Conservation (phyloP, 2,113 vertebrate species). For the Phalacrocorax aristotelis region DNA sequence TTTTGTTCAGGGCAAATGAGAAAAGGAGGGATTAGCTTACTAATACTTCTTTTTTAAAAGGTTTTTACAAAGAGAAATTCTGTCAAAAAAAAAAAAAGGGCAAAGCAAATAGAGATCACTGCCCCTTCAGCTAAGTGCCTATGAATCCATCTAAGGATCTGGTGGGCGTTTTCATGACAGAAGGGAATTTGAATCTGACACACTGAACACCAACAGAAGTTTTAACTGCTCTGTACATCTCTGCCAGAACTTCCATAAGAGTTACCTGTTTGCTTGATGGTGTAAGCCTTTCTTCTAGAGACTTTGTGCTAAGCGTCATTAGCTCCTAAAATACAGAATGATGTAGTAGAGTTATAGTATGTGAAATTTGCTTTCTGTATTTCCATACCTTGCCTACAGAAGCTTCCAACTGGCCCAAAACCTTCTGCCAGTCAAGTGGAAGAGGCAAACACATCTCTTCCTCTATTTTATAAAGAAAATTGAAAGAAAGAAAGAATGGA, state of each 20-base stretch:
- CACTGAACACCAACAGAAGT: not conserved
- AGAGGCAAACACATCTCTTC: not conserved
- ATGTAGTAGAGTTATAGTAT: not conserved
- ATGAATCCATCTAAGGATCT: not conserved
- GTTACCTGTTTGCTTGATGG: conserved; percentile 87
- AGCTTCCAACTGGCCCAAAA: not conserved
- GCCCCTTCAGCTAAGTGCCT: not conserved
- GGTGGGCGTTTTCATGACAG: not conserved
- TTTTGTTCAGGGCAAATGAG: not conserved
- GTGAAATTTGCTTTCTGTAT: not conserved
- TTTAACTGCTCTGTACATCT: not conserved
- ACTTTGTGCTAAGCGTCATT: conserved; percentile 84
- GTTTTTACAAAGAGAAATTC: not conserved
- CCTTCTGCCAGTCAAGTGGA: not conserved
- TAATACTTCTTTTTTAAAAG: not conserved
- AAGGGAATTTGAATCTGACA: not conserved
- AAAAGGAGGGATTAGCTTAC: not conserved
- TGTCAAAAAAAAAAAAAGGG: not conserved
- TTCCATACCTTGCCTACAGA: not conserved
- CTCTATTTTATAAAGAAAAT: not conserved
- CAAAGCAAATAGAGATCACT: not conserved
- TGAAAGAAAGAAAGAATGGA: not conserved
- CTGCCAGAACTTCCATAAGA: not conserved
- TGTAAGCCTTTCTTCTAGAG: conserved; percentile 84
- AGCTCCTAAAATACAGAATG: conserved; percentile 80